phyloP scores from a whole-genome alignment of 2,888 invertebrate species.

The Crioceris asparagi region DNA sequence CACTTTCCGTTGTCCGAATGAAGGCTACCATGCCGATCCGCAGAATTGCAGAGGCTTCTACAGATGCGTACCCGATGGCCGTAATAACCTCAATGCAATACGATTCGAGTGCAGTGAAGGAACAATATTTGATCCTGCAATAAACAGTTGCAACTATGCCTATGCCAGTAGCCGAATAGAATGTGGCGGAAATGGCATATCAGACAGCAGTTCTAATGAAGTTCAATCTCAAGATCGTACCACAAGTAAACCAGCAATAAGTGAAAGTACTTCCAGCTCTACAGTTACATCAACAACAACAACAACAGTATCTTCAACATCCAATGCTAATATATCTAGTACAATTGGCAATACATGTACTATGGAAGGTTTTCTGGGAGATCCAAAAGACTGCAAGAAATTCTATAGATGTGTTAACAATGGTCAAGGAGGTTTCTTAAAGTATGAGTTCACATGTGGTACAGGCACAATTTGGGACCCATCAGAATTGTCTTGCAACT shows the following conservation, averaged over 20 bases:
- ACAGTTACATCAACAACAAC: not conserved
- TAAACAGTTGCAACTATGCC: constrained; percentile 60
- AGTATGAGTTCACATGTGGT: constrained; percentile 63
- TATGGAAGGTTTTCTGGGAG: constrained; percentile 60
- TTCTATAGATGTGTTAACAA: constrained; percentile 67
- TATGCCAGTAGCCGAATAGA: constrained; percentile 55
- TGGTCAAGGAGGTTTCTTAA: constrained; percentile 48
- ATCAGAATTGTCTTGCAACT: constrained; percentile 57
- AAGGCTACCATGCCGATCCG: constrained; percentile 63
- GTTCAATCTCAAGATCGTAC: constrained; percentile 11
- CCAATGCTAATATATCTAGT: constrained; percentile 15
- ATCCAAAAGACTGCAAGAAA: constrained; percentile 58
- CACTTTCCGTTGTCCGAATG: constrained; percentile 27
- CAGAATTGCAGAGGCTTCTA: constrained; percentile 55
- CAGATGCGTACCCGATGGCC: constrained; percentile 56
- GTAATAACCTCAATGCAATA: constrained; percentile 46
- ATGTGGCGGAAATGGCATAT: constrained; percentile 51
- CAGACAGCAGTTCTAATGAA: constrained; percentile 24
- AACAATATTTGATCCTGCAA: constrained; percentile 61
- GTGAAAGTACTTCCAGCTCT: constrained; percentile 7
- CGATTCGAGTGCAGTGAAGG: constrained; percentile 64
- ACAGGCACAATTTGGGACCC: constrained; percentile 72
- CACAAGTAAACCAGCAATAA: constrained; percentile 13
- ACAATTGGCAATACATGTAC: constrained; percentile 37
- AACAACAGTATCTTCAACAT: constrained; percentile 10